Evolutionary conservation across 2,113 vertebrate genomes (phyloP), one percentile per base, ranked within the genome.

Genomic region (Empidonax alnorum): DNA sequence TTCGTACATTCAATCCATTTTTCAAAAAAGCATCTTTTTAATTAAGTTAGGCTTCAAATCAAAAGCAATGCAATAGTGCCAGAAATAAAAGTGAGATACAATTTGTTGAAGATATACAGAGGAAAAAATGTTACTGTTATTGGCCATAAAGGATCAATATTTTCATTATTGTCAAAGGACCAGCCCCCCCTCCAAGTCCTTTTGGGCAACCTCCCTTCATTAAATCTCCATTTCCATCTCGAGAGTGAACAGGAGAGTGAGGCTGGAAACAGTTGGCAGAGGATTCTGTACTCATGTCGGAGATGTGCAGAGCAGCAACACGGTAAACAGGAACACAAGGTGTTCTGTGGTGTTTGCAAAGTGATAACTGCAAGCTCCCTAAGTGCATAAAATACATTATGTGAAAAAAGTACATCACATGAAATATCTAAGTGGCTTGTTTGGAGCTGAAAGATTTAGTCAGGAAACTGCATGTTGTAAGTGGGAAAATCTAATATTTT

Each of bases 251-350:
- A 61, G 22, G 14, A 81, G 7, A 2, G 2, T 14, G 12, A 25
- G 56, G 27, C 18, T 94, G 31, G 31, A 63, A 47, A 46, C 39
- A 73, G 4, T 37, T 68, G 19, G 22, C 31, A 68, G 46, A 68
- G 28, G 50, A 84, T 77, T 82, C 42, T 56, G 35, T 1, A 2
- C 9, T 79, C 1, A 0, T 33, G 37, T 42, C 0, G 0, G 53
- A 88, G 53, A 69, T 8, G 41, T 44, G 12, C 37, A 69, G 49
- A 80, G 31, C 66, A 90, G 28, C 24, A 89, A 25, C 33, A 73
- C 24, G 42, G 24, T 25, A 90, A 68, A 12, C 39, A 86, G 71
- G 25, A 79, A 61, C 8, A 10, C 22, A 20, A 44, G 17, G 39
- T 23, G 5, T 66, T 66, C 39, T 59, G 31, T 7, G 3, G 21